Conservation (phyloP, 2,113 vertebrate genomes). For the Camelus bactrianus region DNA sequence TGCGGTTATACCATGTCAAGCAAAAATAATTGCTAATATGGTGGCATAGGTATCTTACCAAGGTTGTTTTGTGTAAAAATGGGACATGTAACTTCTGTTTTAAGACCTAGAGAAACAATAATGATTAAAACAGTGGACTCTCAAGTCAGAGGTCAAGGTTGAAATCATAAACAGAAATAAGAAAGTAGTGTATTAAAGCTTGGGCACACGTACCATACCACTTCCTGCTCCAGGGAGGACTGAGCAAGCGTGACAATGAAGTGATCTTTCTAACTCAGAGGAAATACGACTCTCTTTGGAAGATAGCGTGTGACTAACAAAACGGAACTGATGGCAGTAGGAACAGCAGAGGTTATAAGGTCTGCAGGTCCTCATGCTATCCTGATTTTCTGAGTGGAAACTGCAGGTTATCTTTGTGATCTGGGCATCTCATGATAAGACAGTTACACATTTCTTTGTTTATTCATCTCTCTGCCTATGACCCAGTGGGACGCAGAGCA, state of each 20-base stretch:
- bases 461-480: neutral
- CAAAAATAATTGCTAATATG: slow-evolving; percentile 83
- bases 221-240: slow-evolving; percentile 62
- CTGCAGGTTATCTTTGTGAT: slow-evolving; percentile 15
- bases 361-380: slow-evolving; percentile 36
- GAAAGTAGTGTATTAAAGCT: slow-evolving; percentile 67
- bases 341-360: slow-evolving; percentile 63
- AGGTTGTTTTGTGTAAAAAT: slow-evolving; percentile 60
- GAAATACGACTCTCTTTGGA: slow-evolving; percentile 74
- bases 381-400: slow-evolving; percentile 48
- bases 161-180: slow-evolving; percentile 79
- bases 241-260: slow-evolving; percentile 64
- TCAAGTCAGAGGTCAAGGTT: slow-evolving; percentile 79
- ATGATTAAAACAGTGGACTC: slow-evolving; percentile 70
- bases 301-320: slow-evolving; percentile 61
- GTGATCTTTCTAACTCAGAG: slow-evolving; percentile 73
- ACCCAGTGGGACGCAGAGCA: slow-evolving; percentile 11
- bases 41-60: slow-evolving; percentile 71
- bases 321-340: slow-evolving; percentile 70
- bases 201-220: slow-evolving; percentile 60
- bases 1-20: slow-evolving; percentile 76
- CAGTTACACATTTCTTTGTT: slow-evolving; percentile 52
- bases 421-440: neutral
- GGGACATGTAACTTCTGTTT: slow-evolving; percentile 52
- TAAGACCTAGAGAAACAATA: slow-evolving; percentile 66